phyloP scores from a whole-genome alignment of 2,888 invertebrate genomes.

The Elegia similella region DNA sequence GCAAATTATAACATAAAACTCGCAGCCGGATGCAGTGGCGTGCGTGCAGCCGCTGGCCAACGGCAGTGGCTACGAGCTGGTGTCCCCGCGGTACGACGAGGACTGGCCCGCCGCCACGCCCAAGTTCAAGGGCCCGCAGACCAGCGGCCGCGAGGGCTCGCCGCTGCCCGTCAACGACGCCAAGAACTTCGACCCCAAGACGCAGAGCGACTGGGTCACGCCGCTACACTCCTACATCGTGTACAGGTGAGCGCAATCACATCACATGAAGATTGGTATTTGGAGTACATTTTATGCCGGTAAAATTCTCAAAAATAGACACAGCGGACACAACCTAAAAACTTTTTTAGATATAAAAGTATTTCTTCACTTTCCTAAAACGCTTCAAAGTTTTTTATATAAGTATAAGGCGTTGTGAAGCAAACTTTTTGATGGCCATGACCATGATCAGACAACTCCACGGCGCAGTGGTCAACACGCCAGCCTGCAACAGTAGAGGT shows the following conservation, averaged over 20 bases:
- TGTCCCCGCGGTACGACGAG: conserved; percentile 79
- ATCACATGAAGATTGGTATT: neutral
- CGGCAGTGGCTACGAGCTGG: conserved; percentile 83
- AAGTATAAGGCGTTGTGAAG: no score
- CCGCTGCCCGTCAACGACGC: conserved; percentile 90
- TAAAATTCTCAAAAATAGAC: no score
- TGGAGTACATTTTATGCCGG: no score
- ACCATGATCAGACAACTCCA: no score
- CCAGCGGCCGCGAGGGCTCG: conserved; percentile 68
- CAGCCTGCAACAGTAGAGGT: no score
- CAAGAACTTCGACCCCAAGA: conserved; percentile 86
- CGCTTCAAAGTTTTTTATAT: no score
- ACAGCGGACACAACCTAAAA: no score
- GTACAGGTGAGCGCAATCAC: conserved; percentile 78
- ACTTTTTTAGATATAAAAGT: no score
- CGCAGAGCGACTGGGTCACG: conserved; percentile 89
- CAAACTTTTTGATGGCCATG: no score
- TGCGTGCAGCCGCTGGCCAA: conserved; percentile 84
- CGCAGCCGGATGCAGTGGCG: conserved; percentile 92
- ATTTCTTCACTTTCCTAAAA: no score
- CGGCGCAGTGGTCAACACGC: no score
- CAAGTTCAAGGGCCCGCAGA: conserved; percentile 51
- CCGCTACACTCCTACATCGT: conserved; percentile 97
- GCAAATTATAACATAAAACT: neutral
- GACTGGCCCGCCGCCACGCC: conserved; percentile 45